Percentiles rank a stretch among this genome's conserved stretches.
Conservation (phyloP, 92 coral and sea anemone species). For the Pocillopora grandis region DNA sequence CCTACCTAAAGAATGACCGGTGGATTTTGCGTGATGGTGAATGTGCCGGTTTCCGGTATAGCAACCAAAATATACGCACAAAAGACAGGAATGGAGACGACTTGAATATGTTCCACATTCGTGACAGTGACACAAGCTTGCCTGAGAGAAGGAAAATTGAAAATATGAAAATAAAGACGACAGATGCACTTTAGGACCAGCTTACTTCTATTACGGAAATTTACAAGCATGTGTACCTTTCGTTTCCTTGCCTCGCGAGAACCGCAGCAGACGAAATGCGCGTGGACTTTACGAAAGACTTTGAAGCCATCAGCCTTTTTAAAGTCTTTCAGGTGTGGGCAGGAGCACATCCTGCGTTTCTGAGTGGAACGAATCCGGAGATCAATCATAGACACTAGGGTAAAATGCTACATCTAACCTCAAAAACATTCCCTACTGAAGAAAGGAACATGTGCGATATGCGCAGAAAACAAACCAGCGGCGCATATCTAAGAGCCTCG, state of each 20-base stretch:
- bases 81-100: slow-evolving; percentile 94
- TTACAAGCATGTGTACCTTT: slow-evolving; percentile 71
- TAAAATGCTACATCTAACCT: slow-evolving; percentile 12
- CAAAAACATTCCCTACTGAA: slow-evolving; percentile 13
- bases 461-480: slow-evolving; percentile 58
- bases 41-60: slow-evolving; percentile 96
- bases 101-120: slow-evolving; percentile 93
- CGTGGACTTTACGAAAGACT: slow-evolving; percentile 91
- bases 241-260: slow-evolving; percentile 95
- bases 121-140: slow-evolving; percentile 80
- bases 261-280: slow-evolving; percentile 80
- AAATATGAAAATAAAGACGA: neutral
- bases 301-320: slow-evolving; percentile 80
- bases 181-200: slow-evolving; percentile 7
- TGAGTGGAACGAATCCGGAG: slow-evolving; percentile 19
- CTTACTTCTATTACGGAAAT: slow-evolving; percentile 26
- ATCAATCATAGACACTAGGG: slow-evolving; percentile 48
- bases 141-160: slow-evolving; percentile 58
- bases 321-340: slow-evolving; percentile 84
- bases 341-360: slow-evolving; percentile 75
- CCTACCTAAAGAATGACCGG: slow-evolving; percentile 93
- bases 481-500: slow-evolving; percentile 31
- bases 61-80: slow-evolving; percentile 97
- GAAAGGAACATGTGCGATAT: slow-evolving; percentile 77
- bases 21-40: slow-evolving; percentile 87